phyloP scores from a whole-genome alignment of 2,888 invertebrate genomes.

The Hirtodrosophila confusa region DNA sequence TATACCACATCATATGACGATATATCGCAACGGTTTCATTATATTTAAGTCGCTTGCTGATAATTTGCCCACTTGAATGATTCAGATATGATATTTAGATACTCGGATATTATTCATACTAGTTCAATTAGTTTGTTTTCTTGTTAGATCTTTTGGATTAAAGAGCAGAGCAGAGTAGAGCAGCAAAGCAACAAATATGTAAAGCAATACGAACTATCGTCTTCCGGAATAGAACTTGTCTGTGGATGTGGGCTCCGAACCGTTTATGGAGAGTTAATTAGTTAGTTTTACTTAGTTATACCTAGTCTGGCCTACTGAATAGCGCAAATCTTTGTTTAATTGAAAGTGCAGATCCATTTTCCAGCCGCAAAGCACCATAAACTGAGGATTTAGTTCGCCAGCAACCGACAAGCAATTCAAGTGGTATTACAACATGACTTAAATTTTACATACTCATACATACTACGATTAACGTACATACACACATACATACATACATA shows the following conservation, averaged over 20 bases:
- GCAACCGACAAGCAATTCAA: constrained; percentile 72
- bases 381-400: constrained; percentile 23
- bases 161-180: not conserved
- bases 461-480: not conserved
- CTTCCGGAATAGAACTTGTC: constrained; percentile 32
- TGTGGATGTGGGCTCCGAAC: constrained; percentile 1
- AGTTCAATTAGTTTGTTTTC: constrained; percentile 13
- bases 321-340: constrained; percentile 15
- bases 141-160: not conserved
- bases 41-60: constrained; percentile 58
- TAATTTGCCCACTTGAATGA: constrained; percentile 31
- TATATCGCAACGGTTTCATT: constrained; percentile 61
- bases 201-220: constrained; percentile 54
- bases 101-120: not conserved
- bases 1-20: constrained; percentile 12
- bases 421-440: constrained; percentile 66
- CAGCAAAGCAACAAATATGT: not conserved
- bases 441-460: constrained; percentile 25
- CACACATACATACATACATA: constrained; percentile 4
- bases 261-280: constrained; percentile 25
- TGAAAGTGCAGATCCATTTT: not conserved
- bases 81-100: constrained; percentile 2
- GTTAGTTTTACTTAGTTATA: constrained; percentile 51
- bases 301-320: constrained; percentile 19
- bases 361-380: too few species aligned